A percentile compares a stretch with the other conserved stretches of the same genome.
These are phyloP conservation scores for Chamaea fasciata DNA, from an alignment of 2,113 vertebrate species.

Conservation along the genomic window DNA sequence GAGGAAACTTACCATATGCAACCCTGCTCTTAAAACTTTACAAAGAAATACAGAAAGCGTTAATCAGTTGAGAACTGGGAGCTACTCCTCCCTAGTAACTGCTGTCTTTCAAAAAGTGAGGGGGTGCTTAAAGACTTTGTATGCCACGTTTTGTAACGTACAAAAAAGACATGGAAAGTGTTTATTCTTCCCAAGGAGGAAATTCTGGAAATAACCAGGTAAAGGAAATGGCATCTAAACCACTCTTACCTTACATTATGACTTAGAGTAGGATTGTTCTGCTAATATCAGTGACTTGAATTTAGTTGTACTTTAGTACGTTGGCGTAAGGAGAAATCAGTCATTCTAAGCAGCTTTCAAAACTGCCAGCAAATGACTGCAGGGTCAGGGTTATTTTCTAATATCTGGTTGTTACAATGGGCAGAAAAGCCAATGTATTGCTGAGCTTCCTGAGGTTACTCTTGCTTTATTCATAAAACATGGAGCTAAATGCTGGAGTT, in stretches of 20 bases:
- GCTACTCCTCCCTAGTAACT: neutral
- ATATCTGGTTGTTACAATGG: neutral
- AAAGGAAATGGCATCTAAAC: neutral
- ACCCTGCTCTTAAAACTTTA: neutral
- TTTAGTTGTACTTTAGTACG: neutral
- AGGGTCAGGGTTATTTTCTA: neutral
- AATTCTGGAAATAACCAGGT: neutral
- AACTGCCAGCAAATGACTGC: neutral
- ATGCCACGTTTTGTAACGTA: neutral
- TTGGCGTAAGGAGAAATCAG: neutral
- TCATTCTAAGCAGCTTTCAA: neutral
- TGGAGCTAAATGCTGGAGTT: neutral
- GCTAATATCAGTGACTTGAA: neutral
- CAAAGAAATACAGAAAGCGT: neutral
- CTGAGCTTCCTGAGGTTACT: neutral
- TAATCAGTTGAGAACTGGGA: neutral
- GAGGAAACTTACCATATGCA: neutral
- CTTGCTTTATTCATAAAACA: neutral
- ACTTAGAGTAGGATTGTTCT: neutral
- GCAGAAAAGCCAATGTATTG: neutral
- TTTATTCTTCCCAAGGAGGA: neutral
- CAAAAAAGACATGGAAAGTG: neutral
- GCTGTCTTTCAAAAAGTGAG: neutral
- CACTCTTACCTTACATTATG: neutral
- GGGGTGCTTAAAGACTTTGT: neutral